Conservation (phyloP, 1,140 invertebrate species). For the Drosophila trapezifrons region DNA sequence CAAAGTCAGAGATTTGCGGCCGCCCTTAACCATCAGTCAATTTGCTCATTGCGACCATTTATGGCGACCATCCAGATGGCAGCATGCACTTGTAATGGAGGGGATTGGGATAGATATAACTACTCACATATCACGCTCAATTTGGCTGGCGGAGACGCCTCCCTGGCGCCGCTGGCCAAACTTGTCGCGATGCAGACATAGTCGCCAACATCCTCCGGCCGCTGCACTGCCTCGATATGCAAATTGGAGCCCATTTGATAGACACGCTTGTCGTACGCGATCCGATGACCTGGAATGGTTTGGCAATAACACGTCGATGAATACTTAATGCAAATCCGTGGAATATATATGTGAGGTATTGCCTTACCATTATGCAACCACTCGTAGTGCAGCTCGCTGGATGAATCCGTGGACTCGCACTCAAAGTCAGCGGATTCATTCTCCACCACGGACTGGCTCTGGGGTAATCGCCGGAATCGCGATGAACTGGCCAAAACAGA, state of each 20-base stretch:
- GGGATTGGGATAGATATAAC: slow-evolving; percentile 11
- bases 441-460: slow-evolving; percentile 75
- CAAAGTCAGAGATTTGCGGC: slow-evolving; percentile 25
- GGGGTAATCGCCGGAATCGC: slow-evolving; percentile 66
- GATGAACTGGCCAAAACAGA: slow-evolving; percentile 48
- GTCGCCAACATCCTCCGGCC: slow-evolving; percentile 71
- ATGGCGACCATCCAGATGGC: neutral
- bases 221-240: slow-evolving; percentile 75
- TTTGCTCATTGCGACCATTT: slow-evolving; percentile 39
- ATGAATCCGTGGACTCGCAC: slow-evolving; percentile 69
- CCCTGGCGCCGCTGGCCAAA: slow-evolving; percentile 75
- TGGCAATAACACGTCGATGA: slow-evolving; percentile 5
- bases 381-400: slow-evolving; percentile 68
- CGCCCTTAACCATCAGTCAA: slow-evolving; percentile 42
- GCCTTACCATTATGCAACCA: slow-evolving; percentile 81
- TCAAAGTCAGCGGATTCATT: slow-evolving; percentile 69
- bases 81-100: neutral
- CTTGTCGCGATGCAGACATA: slow-evolving; percentile 82
- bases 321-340: slow-evolving; percentile 12
- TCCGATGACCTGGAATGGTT: slow-evolving; percentile 67
- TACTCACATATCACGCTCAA: slow-evolving; percentile 83
- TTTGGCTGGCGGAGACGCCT: slow-evolving; percentile 78
- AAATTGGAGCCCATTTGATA: slow-evolving; percentile 74
- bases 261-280: slow-evolving; percentile 74
- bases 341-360: slow-evolving; percentile 6